Percentiles rank a stretch among this genome's conserved stretches.
These are phyloP conservation scores for Hydrocynus forskahlii DNA, from an alignment of 2,797 vertebrate genomes.

Conservation along the genomic window DNA sequence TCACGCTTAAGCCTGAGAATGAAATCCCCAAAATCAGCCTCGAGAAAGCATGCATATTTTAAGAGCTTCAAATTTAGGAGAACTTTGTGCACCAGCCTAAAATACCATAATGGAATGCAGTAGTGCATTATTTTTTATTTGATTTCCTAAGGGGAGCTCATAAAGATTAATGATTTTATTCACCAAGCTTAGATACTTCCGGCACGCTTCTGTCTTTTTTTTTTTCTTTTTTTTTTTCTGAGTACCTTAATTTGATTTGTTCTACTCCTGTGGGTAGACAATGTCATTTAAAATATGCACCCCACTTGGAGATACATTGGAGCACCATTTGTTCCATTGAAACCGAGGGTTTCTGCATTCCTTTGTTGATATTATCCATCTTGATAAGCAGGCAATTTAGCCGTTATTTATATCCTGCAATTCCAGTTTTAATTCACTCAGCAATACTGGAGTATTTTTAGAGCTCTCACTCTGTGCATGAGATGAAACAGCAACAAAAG, in stretches of 20 bases:
- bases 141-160: constrained; percentile 63
- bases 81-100: constrained; percentile 41
- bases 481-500: constrained; percentile 28
- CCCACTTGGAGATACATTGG: constrained; percentile 42
- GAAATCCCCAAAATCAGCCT: constrained; percentile 15
- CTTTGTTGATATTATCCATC: constrained; percentile 55
- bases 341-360: constrained; percentile 36
- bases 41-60: constrained; percentile 34
- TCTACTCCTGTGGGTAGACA: constrained; percentile 59
- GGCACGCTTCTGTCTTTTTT: constrained; percentile 56
- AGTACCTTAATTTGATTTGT: constrained; percentile 61
- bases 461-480: constrained; percentile 25
- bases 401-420: constrained; percentile 51
- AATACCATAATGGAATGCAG: constrained; percentile 58
- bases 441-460: constrained; percentile 20
- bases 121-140: constrained; percentile 55
- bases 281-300: constrained; percentile 64
- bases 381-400: constrained; percentile 54
- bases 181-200: constrained; percentile 60
- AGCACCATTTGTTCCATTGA: constrained; percentile 45
- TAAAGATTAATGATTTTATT: constrained; percentile 68
- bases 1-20: constrained; percentile 11
- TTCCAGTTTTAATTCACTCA: constrained; percentile 43
- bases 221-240: too few relatives aligned
- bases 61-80: not conserved